Evolutionary conservation across 2,797 vertebrate species (phyloP).

Genomic region (Anisognathus igniventris): DNA sequence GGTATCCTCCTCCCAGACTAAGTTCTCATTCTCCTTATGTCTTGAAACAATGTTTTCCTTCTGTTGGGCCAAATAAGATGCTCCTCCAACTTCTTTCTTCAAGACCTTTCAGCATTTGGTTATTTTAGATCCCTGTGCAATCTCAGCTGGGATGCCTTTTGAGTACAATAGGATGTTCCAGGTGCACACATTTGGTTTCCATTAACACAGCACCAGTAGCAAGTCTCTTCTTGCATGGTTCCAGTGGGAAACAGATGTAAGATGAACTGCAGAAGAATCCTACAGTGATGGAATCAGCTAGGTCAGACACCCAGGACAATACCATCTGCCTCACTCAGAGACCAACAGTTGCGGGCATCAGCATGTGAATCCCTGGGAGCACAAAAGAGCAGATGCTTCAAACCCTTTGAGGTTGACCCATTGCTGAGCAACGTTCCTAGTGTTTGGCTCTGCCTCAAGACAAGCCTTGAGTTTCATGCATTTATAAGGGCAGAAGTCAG

Average conservation of each 20-base stretch:
- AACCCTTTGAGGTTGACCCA: slow-evolving; percentile 63
- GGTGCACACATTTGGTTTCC: background rate
- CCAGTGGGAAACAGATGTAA: slow-evolving; percentile 40
- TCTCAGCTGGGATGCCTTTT: background rate
- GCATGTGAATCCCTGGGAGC: slow-evolving; percentile 47
- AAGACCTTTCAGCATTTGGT: background rate
- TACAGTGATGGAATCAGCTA: slow-evolving; percentile 51
- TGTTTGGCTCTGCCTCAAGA: slow-evolving; percentile 43
- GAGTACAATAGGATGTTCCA: background rate
- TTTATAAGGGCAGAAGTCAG: slow-evolving; percentile 58
- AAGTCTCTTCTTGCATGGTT: slow-evolving; percentile 53
- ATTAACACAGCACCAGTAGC: slow-evolving; percentile 2
- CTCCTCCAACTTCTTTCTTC: background rate
- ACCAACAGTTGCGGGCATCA: slow-evolving; percentile 23
- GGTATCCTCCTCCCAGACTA: background rate
- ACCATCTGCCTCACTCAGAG: slow-evolving; percentile 47
- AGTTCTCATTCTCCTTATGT: background rate
- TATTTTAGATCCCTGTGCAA: background rate
- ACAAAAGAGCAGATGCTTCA: slow-evolving; percentile 53
- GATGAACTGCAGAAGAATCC: slow-evolving; percentile 34
- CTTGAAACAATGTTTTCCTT: background rate
- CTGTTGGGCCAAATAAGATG: background rate
- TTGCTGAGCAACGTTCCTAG: slow-evolving; percentile 23
- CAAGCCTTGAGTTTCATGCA: slow-evolving; percentile 37
- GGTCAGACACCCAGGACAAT: slow-evolving; percentile 45